phyloP scores from a whole-genome alignment of 2,888 invertebrate species.

The Colostygia pectinataria region DNA sequence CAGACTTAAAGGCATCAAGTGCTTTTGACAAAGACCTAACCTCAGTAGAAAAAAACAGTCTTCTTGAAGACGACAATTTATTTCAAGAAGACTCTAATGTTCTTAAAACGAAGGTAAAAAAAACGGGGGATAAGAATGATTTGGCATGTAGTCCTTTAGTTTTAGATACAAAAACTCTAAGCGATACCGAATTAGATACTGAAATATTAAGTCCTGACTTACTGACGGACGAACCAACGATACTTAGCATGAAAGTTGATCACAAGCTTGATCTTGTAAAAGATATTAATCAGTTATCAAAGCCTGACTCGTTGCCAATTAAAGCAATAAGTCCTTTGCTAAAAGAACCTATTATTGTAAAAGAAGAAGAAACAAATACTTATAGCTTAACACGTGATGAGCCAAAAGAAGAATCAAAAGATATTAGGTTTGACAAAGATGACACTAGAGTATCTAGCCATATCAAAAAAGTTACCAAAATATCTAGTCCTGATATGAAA shows the following conservation, averaged over 20 bases:
- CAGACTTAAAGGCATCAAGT: too few species aligned
- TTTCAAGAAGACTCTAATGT: too few species aligned
- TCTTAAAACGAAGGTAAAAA: too few species aligned
- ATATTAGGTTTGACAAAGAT: conserved; percentile 14
- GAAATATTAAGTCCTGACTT: conserved; percentile 9
- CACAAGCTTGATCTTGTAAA: background rate
- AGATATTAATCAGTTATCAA: conserved; percentile 3
- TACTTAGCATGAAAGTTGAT: background rate
- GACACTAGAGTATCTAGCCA: conserved; percentile 3
- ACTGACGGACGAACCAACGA: conserved; percentile 15
- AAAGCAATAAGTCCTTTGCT: conserved; percentile 19
- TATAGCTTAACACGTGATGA: too few species aligned
- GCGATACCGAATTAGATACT: background rate
- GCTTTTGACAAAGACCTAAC: too few species aligned
- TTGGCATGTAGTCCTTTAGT: background rate
- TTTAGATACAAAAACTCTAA: background rate
- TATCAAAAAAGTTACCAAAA: background rate
- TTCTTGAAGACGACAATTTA: too few species aligned
- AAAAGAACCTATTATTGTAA: conserved; percentile 12
- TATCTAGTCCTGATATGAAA: conserved; percentile 6
- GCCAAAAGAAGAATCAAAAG: conserved; percentile 6
- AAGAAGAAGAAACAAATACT: conserved; percentile 11
- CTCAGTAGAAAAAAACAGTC: too few species aligned
- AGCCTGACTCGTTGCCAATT: conserved; percentile 12
- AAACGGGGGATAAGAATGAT: too few species aligned